Percentiles rank a stretch among this genome's conserved stretches.
phyloP scores from a whole-genome alignment of 2,113 vertebrate genomes.

The Pituophis catenifer region DNA sequence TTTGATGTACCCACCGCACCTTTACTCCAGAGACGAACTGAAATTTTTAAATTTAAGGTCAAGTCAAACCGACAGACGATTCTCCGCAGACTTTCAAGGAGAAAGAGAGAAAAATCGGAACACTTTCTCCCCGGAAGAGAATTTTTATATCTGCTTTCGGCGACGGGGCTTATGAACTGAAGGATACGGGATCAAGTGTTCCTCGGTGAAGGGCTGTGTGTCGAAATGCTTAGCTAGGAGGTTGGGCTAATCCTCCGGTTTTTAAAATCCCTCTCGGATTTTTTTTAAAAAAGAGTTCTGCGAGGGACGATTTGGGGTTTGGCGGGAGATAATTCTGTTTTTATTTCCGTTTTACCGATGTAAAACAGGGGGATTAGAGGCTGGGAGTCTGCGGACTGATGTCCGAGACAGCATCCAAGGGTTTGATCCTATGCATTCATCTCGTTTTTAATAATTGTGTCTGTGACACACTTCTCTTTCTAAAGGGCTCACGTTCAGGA shows the following conservation, averaged over 20 bases:
- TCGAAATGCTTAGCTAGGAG: too few relatives aligned
- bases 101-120: not conserved
- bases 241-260: not conserved
- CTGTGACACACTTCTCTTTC: not conserved
- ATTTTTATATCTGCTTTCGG: not conserved
- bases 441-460: not conserved
- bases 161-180: not conserved
- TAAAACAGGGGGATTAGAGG: not conserved
- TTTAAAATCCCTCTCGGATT: not conserved
- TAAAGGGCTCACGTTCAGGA: not conserved
- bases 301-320: too few relatives aligned
- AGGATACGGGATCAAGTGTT: not conserved
- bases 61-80: not conserved
- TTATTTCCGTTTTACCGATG: not conserved
- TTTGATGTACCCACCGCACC: fast-evolving
- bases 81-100: not conserved
- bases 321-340: not conserved
- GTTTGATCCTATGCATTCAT: not conserved
- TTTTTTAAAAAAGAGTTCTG: not conserved
- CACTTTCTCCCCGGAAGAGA: not conserved
- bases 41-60: not conserved
- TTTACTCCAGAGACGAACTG: not conserved
- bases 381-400: not conserved
- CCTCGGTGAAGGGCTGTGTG: not conserved
- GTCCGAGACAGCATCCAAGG: too few relatives aligned